Base-by-base conservation (phyloP, 2,888 invertebrate species). In the Drosophila paracracens region DNA sequence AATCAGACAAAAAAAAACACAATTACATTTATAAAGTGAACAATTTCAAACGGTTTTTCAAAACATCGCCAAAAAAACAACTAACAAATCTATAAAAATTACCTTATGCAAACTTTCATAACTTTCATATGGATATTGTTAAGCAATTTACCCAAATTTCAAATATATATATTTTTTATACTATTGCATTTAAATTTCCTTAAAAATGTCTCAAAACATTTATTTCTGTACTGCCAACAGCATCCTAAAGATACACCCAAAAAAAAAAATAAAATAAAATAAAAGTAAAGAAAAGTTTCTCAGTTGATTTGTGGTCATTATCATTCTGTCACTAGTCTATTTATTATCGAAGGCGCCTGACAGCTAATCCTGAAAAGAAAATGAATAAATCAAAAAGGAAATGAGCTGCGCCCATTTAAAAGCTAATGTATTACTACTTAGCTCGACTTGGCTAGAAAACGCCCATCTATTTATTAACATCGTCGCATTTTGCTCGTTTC, bases 381-480 rank as follows among this genome's bases (percentile, higher is more conserved):
- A 46, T 4, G 8, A 7, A 46, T 6, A 21, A 16, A 46, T 21
- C 7, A 46, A 46, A 7, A 25, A 25, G 46, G 21, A 25, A 54
- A 48, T 29, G 54, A 66, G 77, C 77, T 80, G 76, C 71, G 33
- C 80, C 78, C 80, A 64, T 79, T 78, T 57, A 38, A 54, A 56
- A 27, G 70, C 50, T 53, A 70, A 69, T 31, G 27, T 53, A 70
- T 67, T 61, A 53, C 64, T 43, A 57, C 68, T 68, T 59, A 54
- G 74, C 40, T 54, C 52, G 10, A 35, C 27, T 74, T 74, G 68
- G 38, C 61, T 70, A 68, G 77, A 79, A 83, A 84, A 83, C 82
- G 88, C 82, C 82, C 82, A 79, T 59, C 70, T 79, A 84, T 83
- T 83, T 83, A 83, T 83, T 83, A 84, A 87, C 67, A 52, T 73